Evolutionary conservation across 2,113 vertebrate genomes (phyloP), one percentile per base, ranked within the genome.

Genomic region (Rousettus leschenaultii): DNA sequence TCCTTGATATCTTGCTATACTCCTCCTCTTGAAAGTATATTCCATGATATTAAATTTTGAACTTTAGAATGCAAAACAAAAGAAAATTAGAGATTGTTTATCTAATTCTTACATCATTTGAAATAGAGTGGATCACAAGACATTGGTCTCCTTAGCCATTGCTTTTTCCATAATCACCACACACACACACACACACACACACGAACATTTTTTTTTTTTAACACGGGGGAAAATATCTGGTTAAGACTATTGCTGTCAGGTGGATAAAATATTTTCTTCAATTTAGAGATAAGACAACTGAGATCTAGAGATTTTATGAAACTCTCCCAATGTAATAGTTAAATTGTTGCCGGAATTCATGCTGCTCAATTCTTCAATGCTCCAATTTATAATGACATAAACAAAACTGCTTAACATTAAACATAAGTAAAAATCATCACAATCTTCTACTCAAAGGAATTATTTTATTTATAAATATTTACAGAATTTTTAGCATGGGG

Each of bases 381-480:
- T 97, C 79, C 83, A 94, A 51, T 93, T 91, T 90, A 84, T 95
- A 95, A 96, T 55, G 90, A 96, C 63, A 95, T 74, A 97, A 98
- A 92, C 89, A 96, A 95, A 97, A 95, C 94, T 96, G 97, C 85
- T 96, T 98, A 97, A 96, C 80, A 71, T 89, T 91, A 97, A 97
- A 30, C 45, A 96, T 97, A 97, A 96, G 96, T 97, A 82, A 79
- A 94, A 92, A 28, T 91, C 94, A 96, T 97, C 86, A 88, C 86
- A 96, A 97, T 97, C 88, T 92, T 55, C 71, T 86, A 79, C 82
- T 97, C 91, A 95, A 97, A 96, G 95, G 61, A 94, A 94, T 91
- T 97, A 89, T 92, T 95, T 97, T 97, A 92, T 97, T 97, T 97
- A 84, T 97, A 97, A 97, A 94, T 97, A 95, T 97, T 98, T 96